Conservation (phyloP, 2,888 invertebrate species). For the Fabriciana adippe region DNA sequence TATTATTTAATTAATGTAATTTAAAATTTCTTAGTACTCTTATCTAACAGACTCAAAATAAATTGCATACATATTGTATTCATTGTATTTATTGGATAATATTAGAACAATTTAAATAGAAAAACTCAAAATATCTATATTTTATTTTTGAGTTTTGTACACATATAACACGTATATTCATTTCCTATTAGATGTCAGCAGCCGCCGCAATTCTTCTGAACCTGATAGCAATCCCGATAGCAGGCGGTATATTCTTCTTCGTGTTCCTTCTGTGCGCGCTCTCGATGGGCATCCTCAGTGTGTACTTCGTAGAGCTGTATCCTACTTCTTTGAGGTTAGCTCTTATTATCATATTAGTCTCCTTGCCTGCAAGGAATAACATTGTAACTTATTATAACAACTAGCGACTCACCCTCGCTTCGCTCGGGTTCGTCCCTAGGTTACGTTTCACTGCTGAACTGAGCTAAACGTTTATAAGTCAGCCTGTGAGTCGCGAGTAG, state of each 20-base stretch:
- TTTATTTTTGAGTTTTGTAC: no score
- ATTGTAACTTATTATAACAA: background rate
- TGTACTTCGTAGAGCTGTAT: conserved; percentile 75
- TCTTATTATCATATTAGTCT: background rate
- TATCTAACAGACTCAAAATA: background rate
- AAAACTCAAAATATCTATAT: no score
- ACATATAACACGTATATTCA: background rate
- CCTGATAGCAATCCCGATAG: conserved; percentile 61
- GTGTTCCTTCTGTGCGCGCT: conserved; percentile 71
- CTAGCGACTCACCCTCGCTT: no score
- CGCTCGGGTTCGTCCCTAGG: no score
- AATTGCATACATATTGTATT: no score
- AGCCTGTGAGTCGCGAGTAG: no score
- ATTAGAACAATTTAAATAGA: no score
- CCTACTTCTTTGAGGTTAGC: conserved; percentile 73
- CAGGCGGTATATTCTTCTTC: conserved; percentile 74
- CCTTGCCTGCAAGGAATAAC: background rate
- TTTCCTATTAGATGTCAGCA: conserved; percentile 48
- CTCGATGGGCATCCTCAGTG: conserved; percentile 73
- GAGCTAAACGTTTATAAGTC: no score
- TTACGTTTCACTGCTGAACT: no score
- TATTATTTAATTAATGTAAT: background rate
- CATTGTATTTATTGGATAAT: no score
- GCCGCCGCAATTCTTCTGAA: conserved; percentile 63
- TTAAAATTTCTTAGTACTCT: background rate